A percentile compares a stretch with the other conserved stretches of the same genome.
phyloP scores from a whole-genome alignment of 2,888 invertebrate genomes.

The Dolichopus griseipennis region DNA sequence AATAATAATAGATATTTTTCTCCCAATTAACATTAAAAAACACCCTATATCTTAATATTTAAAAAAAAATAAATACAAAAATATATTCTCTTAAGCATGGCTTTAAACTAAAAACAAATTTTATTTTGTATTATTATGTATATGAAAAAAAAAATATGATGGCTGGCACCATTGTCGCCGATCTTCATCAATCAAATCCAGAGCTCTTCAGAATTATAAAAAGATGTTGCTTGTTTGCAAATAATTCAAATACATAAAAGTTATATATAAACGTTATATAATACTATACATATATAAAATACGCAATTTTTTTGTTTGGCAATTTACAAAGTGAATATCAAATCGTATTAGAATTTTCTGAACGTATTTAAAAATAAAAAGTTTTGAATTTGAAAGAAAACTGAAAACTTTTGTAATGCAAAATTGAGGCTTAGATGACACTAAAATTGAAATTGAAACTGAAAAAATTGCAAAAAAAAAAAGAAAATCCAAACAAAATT shows the following conservation, averaged over 20 bases:
- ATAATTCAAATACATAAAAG: not conserved
- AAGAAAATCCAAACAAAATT: not conserved
- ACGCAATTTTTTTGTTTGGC: not conserved
- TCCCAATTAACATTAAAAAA: too few relatives aligned
- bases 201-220: not conserved
- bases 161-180: slow-evolving; percentile 6
- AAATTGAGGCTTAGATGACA: too few relatives aligned
- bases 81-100: not conserved
- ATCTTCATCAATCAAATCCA: not conserved
- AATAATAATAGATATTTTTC: too few relatives aligned
- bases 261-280: not conserved
- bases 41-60: not conserved
- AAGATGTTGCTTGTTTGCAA: not conserved
- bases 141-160: not conserved
- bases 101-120: not conserved
- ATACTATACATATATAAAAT: not conserved
- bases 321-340: not conserved
- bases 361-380: not conserved
- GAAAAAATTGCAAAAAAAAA: not conserved
- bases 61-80: too few relatives aligned
- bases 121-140: too few relatives aligned
- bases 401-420: too few relatives aligned
- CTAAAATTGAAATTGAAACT: not conserved
- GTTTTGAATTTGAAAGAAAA: too few relatives aligned
- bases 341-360: not conserved